Conservation (phyloP, 2,797 vertebrate genomes). For the Eurystomus glaucurus region DNA sequence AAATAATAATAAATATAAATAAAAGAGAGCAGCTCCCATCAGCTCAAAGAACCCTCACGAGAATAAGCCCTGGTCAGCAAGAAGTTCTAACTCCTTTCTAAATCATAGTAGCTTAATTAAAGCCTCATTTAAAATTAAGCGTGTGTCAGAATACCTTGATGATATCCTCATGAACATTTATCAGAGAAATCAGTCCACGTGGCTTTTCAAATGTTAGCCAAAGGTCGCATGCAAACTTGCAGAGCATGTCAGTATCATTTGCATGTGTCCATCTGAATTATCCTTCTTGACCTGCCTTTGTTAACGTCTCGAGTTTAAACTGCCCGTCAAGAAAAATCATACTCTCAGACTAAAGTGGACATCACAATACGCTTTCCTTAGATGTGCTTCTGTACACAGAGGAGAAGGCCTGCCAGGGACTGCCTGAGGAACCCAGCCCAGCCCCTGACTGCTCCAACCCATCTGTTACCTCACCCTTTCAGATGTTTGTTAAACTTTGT, state of each 20-base stretch:
- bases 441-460: not conserved
- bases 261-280: not conserved
- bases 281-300: not conserved
- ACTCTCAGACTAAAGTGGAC: not conserved
- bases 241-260: not conserved
- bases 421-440: not conserved
- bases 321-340: not conserved
- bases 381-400: fast-evolving
- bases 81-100: not conserved
- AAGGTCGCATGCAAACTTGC: not conserved
- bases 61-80: fast-evolving
- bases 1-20: not conserved
- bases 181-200: not conserved
- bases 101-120: not conserved
- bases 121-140: not conserved
- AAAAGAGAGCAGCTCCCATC: not conserved
- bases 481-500: not conserved
- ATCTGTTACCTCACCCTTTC: not conserved
- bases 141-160: fast-evolving
- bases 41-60: not conserved
- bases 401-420: not conserved
- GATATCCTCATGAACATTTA: not conserved
- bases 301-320: not conserved
- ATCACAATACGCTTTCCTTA: not conserved
- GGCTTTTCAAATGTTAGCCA: slow-evolving; percentile 8